Percentiles rank a stretch among this genome's conserved stretches.
phyloP scores from a whole-genome alignment of 1,140 invertebrate genomes.

The Stenopsyche tienmushanensis region DNA sequence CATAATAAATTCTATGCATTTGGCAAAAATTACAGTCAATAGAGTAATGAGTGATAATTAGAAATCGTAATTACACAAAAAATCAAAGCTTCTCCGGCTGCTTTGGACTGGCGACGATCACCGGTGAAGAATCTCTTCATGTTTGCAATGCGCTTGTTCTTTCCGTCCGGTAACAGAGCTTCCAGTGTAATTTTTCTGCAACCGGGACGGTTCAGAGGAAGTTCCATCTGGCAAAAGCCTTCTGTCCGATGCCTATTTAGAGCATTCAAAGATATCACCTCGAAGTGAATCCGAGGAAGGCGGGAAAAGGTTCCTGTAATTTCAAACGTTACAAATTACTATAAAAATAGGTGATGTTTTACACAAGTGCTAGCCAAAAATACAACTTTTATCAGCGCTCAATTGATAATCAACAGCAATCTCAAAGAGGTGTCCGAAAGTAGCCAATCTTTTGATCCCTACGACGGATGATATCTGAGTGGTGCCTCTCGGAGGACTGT shows the following conservation, averaged over 20 bases:
- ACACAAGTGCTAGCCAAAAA: too few species aligned
- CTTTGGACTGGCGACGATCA: too few species aligned
- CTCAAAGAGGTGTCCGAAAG: slow-evolving; percentile 37
- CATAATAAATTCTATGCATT: slow-evolving; percentile 1
- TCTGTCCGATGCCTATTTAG: slow-evolving; percentile 52
- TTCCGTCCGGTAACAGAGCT: slow-evolving; percentile 47
- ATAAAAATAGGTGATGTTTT: not conserved
- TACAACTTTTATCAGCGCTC: slow-evolving; percentile 15
- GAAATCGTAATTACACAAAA: slow-evolving; percentile 6
- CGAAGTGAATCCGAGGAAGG: slow-evolving; percentile 46
- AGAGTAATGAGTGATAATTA: not conserved
- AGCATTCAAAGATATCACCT: slow-evolving; percentile 51
- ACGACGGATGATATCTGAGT: slow-evolving; percentile 44
- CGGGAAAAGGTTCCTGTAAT: not conserved
- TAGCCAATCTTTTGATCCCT: slow-evolving; percentile 29
- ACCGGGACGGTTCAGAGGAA: slow-evolving; percentile 44
- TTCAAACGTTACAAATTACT: not conserved
- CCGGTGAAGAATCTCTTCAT: slow-evolving; percentile 52
- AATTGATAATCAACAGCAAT: slow-evolving; percentile 28
- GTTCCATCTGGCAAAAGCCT: slow-evolving; percentile 47
- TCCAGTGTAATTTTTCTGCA: slow-evolving; percentile 40
- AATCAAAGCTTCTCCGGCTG: too few species aligned
- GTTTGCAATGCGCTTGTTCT: slow-evolving; percentile 44
- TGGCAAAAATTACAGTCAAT: not conserved
- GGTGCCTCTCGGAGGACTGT: slow-evolving; percentile 18